Percentiles rank a stretch among this genome's conserved stretches.
These are phyloP conservation scores for Lophius americanus DNA, from an alignment of 2,797 vertebrate species.

Conservation along the genomic window DNA sequence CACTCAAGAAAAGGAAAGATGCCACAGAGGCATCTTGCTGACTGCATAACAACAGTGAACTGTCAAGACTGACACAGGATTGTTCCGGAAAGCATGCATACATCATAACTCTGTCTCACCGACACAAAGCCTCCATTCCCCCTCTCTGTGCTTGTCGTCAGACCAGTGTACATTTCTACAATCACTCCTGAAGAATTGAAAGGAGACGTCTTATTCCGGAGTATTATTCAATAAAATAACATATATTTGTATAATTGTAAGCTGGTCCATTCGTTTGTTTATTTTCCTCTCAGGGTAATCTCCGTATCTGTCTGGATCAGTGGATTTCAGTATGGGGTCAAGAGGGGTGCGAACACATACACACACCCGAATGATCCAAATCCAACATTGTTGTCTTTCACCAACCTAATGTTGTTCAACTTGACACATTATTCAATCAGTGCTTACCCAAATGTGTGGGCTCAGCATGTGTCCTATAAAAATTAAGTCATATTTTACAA, in stretches of 20 bases:
- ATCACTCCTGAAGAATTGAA: constrained; percentile 69
- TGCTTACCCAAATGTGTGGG: no score
- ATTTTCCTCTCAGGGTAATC: constrained; percentile 9
- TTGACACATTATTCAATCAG: no score
- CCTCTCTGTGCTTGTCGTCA: constrained; percentile 68
- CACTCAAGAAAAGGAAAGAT: constrained; percentile 56
- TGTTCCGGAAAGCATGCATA: constrained; percentile 76
- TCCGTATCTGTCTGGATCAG: background rate
- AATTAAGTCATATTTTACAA: no score
- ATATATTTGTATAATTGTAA: constrained; percentile 88
- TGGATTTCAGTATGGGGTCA: no score
- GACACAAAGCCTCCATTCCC: constrained; percentile 64
- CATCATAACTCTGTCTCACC: constrained; percentile 60
- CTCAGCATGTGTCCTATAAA: no score
- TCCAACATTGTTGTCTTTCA: no score
- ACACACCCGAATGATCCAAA: no score
- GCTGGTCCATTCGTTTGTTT: constrained; percentile 39
- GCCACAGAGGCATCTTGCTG: constrained; percentile 51
- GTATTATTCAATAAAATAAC: constrained; percentile 85
- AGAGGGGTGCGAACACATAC: no score
- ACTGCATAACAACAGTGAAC: constrained; percentile 59
- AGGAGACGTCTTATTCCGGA: constrained; percentile 76
- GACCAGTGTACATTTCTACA: constrained; percentile 80
- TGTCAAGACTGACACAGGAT: constrained; percentile 48
- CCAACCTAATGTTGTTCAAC: no score